Base-by-base conservation (phyloP, 2,797 vertebrate species). In the Propithecus deckenii region DNA sequence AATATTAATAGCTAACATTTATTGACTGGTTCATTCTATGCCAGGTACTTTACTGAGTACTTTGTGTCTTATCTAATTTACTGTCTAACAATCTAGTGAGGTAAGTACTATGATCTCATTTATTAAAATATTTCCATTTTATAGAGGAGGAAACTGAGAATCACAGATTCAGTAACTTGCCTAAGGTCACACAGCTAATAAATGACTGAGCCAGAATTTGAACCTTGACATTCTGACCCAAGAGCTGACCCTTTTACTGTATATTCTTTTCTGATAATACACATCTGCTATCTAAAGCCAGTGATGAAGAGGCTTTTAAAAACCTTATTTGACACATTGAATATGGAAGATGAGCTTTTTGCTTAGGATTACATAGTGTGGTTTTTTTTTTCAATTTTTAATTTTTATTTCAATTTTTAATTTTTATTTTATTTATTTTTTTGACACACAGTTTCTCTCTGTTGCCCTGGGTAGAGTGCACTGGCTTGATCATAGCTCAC, bases 1-100 rank as follows among this genome's bases (percentile, higher is more conserved):
- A 75, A 4, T 95, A 89, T 95, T 91, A 96, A 94, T 97, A 94
- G 74, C 81, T 97, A 75, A 48, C 69, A 57, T 80, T 96, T 96
- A 93, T 80, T 93, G 84, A 89, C 69, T 85, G 48, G 10, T 91
- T 89, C 89, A 61, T 84, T 92, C 43, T 88, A 0, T 97, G 84
- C 79, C 67, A 96, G 59, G 57, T 89, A 75, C 61, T 97, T 97
- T 90, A 72, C 65, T 85, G 67, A 95, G 43, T 80, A 74, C 22
- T 85, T 90, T 85, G 83, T 95, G 48, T 38, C 43, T 96, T 79
- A 57, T 74, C 52, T 97, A 43, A 72, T 80, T 92, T 72, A 72
- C n/a, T 84, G 8, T 85, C 65, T 74, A 86, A 88, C 22, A 74
- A 0, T 93, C 23, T 55, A 86, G 38, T 81, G 72, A 97, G 48